These are phyloP conservation scores for Amphiprion percula DNA, from an alignment of 2,113 vertebrate genomes.

Conservation along the genomic window DNA sequence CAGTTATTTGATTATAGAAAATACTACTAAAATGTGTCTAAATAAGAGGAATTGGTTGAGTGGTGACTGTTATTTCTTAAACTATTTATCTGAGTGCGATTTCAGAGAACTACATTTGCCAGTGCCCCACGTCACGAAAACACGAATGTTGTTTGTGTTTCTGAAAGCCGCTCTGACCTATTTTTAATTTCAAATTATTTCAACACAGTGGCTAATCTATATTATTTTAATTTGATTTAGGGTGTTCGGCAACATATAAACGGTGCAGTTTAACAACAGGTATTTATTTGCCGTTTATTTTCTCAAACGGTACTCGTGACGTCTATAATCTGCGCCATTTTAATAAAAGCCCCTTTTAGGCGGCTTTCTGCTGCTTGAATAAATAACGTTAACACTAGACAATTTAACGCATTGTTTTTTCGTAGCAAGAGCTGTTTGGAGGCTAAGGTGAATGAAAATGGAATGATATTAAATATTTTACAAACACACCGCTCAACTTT, in stretches of 20 bases:
- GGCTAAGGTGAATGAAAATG: fast-evolving
- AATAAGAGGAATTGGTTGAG: fast-evolving
- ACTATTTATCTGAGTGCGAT: not conserved
- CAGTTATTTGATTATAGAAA: fast-evolving
- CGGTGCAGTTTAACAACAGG: fast-evolving
- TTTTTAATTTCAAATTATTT: conserved; percentile 25
- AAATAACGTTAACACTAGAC: fast-evolving
- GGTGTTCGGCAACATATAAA: not conserved
- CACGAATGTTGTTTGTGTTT: conserved; percentile 58
- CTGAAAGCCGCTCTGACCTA: conserved; percentile 34
- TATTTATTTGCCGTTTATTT: conserved; percentile 29
- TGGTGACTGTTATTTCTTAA: fast-evolving
- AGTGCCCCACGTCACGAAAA: conserved; percentile 48
- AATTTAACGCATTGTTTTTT: not conserved
- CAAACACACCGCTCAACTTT: not conserved
- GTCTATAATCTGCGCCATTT: conserved; percentile 31
- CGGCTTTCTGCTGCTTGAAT: conserved; percentile 28
- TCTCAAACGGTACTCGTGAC: not conserved
- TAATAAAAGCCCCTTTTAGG: conserved; percentile 12
- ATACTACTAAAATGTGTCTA: fast-evolving
- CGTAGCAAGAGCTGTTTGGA: not conserved
- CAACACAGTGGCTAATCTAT: fast-evolving
- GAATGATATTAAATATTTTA: not conserved
- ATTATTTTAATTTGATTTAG: not conserved
- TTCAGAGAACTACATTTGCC: conserved; percentile 57